Evolutionary conservation across 2,113 vertebrate genomes (phyloP), one percentile per base, ranked within the genome.

Genomic region (Percina caprodes): DNA sequence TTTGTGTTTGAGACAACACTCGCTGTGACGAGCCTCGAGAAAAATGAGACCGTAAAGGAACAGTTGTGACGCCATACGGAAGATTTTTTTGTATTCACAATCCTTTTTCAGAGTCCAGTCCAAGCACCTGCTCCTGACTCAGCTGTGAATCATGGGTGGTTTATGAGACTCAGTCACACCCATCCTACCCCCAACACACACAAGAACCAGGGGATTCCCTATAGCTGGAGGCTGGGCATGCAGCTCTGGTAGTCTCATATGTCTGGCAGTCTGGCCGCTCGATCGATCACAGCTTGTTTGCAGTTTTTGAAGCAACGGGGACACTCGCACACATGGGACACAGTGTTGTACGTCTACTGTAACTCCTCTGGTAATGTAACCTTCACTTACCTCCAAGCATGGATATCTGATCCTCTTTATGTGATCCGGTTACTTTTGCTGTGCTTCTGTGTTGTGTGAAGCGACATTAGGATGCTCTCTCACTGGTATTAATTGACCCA

Each of bases 51-150:
- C 60, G 60, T 2, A 11, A 45, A 39, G 7, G 18, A 84, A 70
- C 73, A 65, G 58, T 59, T 71, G 80, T 24, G 14, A 9, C 8
- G 9, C 16, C 58, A 0, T 60, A 58, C 0, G 48, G 70, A 55
- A 13, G 6, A 0, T 67, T 35, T 35, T 33, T 65, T 30, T 26
- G 14, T 6, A 58, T 86, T 88, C 69, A n/a, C 12, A 0, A 18
- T 26, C 23, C 79, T 48, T 59, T 82, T 86, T 73, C 76, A 45
- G 73, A 76, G 65, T 72, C 76, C 55, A 14, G 82, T 39, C 52
- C 10, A 59, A 81, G 46, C 88, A 91, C 87, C 90, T 91, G 90
- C 75, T 90, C 63, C 74, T 91, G 89, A 91, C 85, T 92, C 89
- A 84, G 81, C 80, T 79, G 76, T 89, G 86, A 88, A 46, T 89